These are phyloP conservation scores for Gymnopithys bicolor DNA, from an alignment of 2,797 vertebrate species.

Conservation along the genomic window DNA sequence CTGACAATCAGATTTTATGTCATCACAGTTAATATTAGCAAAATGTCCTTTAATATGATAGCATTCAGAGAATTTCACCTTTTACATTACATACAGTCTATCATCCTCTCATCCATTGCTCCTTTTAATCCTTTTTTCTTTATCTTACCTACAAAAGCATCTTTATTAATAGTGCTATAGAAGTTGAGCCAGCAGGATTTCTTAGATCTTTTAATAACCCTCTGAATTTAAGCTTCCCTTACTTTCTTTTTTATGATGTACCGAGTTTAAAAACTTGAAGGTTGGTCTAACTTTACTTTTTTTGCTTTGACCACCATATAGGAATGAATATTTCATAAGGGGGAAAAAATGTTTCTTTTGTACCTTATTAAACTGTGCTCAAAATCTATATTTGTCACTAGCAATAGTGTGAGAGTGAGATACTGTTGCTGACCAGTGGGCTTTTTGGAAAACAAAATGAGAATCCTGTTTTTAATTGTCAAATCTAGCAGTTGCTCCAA, in stretches of 20 bases:
- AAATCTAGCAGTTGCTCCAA: background rate
- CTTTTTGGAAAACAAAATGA: background rate
- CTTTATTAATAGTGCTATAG: conserved; percentile 69
- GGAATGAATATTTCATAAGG: background rate
- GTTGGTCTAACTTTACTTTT: conserved; percentile 19
- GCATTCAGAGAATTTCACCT: conserved; percentile 27
- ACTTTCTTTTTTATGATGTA: conserved; percentile 33
- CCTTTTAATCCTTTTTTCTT: conserved; percentile 49
- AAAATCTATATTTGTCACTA: background rate
- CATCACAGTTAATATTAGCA: conserved; percentile 43
- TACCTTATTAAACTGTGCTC: background rate
- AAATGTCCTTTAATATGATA: conserved; percentile 23
- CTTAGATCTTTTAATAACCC: conserved; percentile 68
- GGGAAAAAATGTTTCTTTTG: background rate
- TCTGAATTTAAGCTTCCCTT: conserved; percentile 41
- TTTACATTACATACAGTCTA: conserved; percentile 27
- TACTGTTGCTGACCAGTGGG: background rate
- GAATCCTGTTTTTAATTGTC: background rate
- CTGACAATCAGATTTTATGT: conserved; percentile 15
- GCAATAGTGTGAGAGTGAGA: background rate
- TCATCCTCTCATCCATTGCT: conserved; percentile 4
- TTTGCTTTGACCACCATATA: conserved; percentile 9
- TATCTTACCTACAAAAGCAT: conserved; percentile 47
- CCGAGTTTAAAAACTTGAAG: conserved; percentile 20
- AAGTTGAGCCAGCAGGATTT: conserved; percentile 62